phyloP scores from a whole-genome alignment of 2,888 invertebrate genomes.

The Caenorhabditis sp. region DNA sequence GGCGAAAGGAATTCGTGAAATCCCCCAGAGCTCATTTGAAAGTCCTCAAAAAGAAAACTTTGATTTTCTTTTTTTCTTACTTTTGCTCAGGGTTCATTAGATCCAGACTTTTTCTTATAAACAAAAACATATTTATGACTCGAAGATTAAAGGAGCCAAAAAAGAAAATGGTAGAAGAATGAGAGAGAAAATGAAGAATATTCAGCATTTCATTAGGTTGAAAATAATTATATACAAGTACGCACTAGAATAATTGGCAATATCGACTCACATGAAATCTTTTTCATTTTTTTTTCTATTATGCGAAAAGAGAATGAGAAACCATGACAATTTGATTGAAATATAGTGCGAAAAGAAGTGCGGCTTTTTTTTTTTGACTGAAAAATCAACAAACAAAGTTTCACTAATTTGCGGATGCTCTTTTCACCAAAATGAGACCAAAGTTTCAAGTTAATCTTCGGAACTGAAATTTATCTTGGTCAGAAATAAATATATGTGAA shows the following conservation, averaged over 20 bases:
- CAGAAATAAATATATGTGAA: too few species aligned
- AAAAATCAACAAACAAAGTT: neutral
- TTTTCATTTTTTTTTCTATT: neutral
- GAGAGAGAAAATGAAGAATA: conserved; percentile 1
- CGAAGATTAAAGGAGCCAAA: too few species aligned
- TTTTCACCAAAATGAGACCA: too few species aligned
- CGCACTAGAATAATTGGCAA: neutral
- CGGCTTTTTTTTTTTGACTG: neutral
- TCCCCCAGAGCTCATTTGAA: conserved; percentile 1
- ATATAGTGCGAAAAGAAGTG: too few species aligned
- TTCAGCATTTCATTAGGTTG: conserved; percentile 9
- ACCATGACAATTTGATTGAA: too few species aligned
- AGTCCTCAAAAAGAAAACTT: conserved; percentile 2
- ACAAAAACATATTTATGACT: too few species aligned
- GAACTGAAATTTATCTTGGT: too few species aligned
- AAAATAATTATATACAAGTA: conserved; percentile 1
- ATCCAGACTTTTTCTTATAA: too few species aligned
- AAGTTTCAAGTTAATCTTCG: too few species aligned
- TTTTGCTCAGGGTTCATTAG: neutral
- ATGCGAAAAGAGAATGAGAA: neutral
- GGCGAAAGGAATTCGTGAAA: neutral
- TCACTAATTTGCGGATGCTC: too few species aligned
- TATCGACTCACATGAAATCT: neutral
- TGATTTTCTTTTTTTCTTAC: neutral
- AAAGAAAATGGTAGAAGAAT: neutral